Conservation (phyloP, 2,797 vertebrate genomes). For the Acipenser ruthenus region DNA sequence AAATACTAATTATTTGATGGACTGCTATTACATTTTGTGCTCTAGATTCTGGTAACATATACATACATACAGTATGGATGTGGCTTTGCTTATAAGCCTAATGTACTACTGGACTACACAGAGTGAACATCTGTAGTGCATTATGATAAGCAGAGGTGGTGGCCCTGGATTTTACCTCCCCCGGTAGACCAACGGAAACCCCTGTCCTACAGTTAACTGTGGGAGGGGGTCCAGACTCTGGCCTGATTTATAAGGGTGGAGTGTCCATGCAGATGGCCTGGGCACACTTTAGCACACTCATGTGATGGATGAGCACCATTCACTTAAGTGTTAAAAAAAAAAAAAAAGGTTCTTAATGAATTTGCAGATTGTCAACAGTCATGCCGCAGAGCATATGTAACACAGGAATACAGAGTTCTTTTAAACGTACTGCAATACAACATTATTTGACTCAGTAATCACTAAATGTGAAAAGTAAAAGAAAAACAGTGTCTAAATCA, state of each 20-base stretch:
- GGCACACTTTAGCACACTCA: slow-evolving; percentile 36
- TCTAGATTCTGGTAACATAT: too few species aligned
- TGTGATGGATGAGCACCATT: slow-evolving; percentile 35
- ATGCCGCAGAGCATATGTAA: too few species aligned
- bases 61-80: too few species aligned
- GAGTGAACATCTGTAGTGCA: neutral
- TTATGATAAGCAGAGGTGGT: slow-evolving; percentile 4
- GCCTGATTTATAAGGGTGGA: slow-evolving; percentile 50
- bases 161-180: slow-evolving; percentile 30
- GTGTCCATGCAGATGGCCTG: slow-evolving; percentile 49
- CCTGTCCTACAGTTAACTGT: slow-evolving; percentile 27
- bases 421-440: too few species aligned
- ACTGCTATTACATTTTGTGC: too few species aligned
- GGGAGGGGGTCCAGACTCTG: slow-evolving; percentile 24
- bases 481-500: too few species aligned
- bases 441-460: too few species aligned
- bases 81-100: neutral
- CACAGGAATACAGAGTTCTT: too few species aligned
- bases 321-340: neutral
- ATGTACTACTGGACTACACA: neutral
- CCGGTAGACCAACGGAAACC: slow-evolving; percentile 17
- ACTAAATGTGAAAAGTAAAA: too few species aligned
- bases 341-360: neutral
- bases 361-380: too few species aligned
- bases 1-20: neutral